phyloP scores from a whole-genome alignment of 2,797 vertebrate genomes.

The Cossypha dichroa region DNA sequence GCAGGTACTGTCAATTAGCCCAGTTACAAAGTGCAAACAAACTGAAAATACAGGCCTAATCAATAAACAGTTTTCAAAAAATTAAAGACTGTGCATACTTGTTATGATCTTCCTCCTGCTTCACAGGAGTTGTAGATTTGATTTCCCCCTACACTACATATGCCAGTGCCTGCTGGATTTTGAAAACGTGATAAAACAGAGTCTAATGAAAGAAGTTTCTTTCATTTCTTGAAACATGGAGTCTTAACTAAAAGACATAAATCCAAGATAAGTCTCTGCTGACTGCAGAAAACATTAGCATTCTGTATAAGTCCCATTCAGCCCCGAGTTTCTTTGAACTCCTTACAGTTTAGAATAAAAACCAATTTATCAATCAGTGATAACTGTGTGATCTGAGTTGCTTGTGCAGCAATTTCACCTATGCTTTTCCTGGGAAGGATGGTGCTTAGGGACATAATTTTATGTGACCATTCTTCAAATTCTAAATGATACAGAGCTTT shows the following conservation, averaged over 20 bases:
- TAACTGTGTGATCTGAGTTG: not conserved
- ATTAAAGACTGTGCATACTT: not conserved
- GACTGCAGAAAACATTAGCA: not conserved
- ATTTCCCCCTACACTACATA: not conserved
- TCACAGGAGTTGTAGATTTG: not conserved
- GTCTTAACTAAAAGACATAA: not conserved
- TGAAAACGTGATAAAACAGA: not conserved
- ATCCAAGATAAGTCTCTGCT: conserved; percentile 2
- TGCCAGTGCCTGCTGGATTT: not conserved
- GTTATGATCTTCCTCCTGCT: not conserved
- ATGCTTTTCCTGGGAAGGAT: not conserved
- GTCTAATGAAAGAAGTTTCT: not conserved
- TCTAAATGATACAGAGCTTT: not conserved
- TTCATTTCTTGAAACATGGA: not conserved
- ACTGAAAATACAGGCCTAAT: not conserved
- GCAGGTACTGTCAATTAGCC: not conserved
- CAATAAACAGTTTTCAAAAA: not conserved
- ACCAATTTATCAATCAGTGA: not conserved
- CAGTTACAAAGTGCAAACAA: not conserved
- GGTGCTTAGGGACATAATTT: not conserved
- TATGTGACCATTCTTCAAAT: not conserved
- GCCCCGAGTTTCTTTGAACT: not conserved
- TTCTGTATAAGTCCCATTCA: not conserved
- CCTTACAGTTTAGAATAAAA: not conserved
- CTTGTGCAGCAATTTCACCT: not conserved